phyloP scores from a whole-genome alignment of 2,888 invertebrate species.

The Drosophila rellima region DNA sequence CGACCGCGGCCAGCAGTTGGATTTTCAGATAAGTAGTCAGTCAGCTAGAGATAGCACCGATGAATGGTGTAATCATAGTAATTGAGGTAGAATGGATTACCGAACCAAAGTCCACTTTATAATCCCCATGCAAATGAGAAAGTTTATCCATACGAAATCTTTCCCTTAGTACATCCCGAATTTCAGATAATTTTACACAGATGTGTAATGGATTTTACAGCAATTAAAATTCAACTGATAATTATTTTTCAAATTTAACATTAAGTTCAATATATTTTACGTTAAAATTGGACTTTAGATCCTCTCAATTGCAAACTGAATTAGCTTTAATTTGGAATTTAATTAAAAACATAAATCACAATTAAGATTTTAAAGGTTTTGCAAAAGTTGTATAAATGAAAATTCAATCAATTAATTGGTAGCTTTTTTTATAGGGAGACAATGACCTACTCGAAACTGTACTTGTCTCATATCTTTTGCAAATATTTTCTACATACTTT shows the following conservation, averaged over 20 bases:
- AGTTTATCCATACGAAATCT: not conserved
- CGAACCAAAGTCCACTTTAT: slow-evolving; percentile 3
- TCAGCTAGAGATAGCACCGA: slow-evolving; percentile 1
- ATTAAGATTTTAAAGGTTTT: too few species aligned
- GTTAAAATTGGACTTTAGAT: too few species aligned
- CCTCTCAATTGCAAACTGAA: too few species aligned
- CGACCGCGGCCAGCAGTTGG: slow-evolving; percentile 29
- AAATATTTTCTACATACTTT: not conserved
- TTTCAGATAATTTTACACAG: not conserved
- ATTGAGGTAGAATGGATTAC: slow-evolving; percentile 10
- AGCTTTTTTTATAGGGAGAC: too few species aligned
- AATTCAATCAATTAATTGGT: too few species aligned
- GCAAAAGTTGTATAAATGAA: too few species aligned
- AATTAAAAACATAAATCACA: too few species aligned
- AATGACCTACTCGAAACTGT: not conserved
- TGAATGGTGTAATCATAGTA: slow-evolving; percentile 17
- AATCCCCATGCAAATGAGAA: not conserved
- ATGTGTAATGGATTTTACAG: not conserved
- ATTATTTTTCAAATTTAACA: too few species aligned
- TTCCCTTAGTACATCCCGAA: not conserved
- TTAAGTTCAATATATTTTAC: too few species aligned
- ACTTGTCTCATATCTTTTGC: not conserved
- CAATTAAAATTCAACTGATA: too few species aligned
- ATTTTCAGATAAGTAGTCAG: slow-evolving; percentile 10
- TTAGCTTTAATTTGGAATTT: too few species aligned